Evolutionary conservation across 1,140 invertebrate species (phyloP).

Genomic region (Drosophila bifasciata): DNA sequence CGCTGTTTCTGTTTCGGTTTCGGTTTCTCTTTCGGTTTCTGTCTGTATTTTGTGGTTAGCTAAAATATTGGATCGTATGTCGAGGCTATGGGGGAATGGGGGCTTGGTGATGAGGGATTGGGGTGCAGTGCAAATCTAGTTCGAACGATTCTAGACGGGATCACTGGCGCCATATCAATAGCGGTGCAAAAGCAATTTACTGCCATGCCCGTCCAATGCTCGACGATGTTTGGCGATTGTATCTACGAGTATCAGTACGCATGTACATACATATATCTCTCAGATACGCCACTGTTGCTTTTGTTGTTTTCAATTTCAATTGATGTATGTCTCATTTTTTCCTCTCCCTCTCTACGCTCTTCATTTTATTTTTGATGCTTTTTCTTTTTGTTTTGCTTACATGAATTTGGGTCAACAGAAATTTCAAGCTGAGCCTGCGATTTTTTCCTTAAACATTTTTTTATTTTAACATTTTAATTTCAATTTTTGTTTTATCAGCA

Average conservation of each 20-base stretch:
- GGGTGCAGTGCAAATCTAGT: slow-evolving; percentile 41
- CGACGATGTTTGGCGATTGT: slow-evolving; percentile 1
- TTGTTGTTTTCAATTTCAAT: slow-evolving; percentile 50
- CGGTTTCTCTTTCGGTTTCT: no score
- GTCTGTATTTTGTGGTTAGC: slow-evolving; percentile 34
- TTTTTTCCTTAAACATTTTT: slow-evolving; percentile 13
- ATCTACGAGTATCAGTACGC: slow-evolving; percentile 1
- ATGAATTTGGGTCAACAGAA: slow-evolving; percentile 71
- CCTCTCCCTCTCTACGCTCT: neutral
- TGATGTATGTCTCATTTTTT: slow-evolving; percentile 39
- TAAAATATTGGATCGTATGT: slow-evolving; percentile 38
- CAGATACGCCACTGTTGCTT: slow-evolving; percentile 34
- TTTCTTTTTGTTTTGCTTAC: slow-evolving; percentile 44
- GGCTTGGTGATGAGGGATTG: slow-evolving; percentile 6
- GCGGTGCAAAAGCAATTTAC: slow-evolving; percentile 27
- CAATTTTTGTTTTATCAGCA: slow-evolving; percentile 39
- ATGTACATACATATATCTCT: no score
- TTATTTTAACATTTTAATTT: slow-evolving; percentile 21
- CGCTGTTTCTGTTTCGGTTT: no score
- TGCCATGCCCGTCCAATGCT: slow-evolving; percentile 5
- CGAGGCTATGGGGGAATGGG: slow-evolving; percentile 13
- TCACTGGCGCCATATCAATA: slow-evolving; percentile 53
- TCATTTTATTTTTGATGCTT: slow-evolving; percentile 10
- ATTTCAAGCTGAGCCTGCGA: slow-evolving; percentile 71
- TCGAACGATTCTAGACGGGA: slow-evolving; percentile 38